Evolutionary conservation across 2,113 vertebrate species (phyloP), one percentile per base, ranked within the genome.

Genomic region (Dascyllus trimaculatus): DNA sequence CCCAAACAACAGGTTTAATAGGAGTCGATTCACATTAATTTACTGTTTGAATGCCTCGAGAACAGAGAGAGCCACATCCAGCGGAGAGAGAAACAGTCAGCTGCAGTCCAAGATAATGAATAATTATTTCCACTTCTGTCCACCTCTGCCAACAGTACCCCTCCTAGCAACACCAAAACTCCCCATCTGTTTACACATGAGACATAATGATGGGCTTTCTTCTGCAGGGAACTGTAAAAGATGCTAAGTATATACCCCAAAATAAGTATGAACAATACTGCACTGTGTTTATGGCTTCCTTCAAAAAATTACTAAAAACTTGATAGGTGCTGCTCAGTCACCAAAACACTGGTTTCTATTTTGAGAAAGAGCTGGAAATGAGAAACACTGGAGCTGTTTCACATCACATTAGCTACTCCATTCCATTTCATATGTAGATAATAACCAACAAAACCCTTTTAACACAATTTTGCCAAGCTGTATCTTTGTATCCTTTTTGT

Each of bases 251-350:
- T 81, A 85, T 53, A 56, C 29, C 82, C 52, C 56, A 61, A 82
- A 92, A 90, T 90, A 86, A 89, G 58, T 45, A 67, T 2, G 78
- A 82, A 88, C 85, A 92, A 92, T 85, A 71, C 32, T 15, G 18
- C 71, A 75, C 78, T 86, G 73, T 87, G 75, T 89, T 88, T 88
- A 82, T 68, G 75, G 70, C 62, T 81, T 85, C 71, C 69, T 54
- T 81, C 24, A 14, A 58, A 13, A 81, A 89, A 25, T 71, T 1
- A 56, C 63, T 74, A 18, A 79, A 83, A 72, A n/a, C 53, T 21
- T 38, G 9, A 70, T 46, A 11, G 60, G 78, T 38, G 25, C 59
- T 5, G 38, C 19, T 57, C 1, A 52, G 26, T 18, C 48, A 21
- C 25, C 58, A 11, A 85, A 81, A 56, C 1, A 17, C 49, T 61